These are phyloP conservation scores for Amphiprion clarkii DNA, from an alignment of 2,797 vertebrate genomes.

Conservation along the genomic window DNA sequence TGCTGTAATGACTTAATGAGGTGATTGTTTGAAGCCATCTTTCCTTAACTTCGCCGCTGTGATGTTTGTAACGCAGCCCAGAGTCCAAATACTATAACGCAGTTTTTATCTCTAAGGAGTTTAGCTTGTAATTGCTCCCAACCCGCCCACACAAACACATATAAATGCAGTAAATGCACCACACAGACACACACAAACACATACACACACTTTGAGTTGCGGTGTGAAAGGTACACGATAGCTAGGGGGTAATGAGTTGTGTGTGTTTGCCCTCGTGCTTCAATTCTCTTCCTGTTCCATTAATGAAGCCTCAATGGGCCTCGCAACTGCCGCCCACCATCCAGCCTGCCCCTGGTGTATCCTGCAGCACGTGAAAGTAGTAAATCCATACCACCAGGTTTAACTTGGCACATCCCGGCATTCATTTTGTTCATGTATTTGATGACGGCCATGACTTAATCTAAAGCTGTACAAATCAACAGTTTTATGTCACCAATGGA, in stretches of 20 bases:
- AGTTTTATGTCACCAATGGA: neutral
- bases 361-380: constrained; percentile 34
- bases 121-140: constrained; percentile 43
- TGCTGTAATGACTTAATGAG: constrained; percentile 1
- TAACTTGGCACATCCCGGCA: neutral
- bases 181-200: constrained; percentile 38
- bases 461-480: too few relatives aligned
- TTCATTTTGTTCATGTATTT: too few relatives aligned
- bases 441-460: too few relatives aligned
- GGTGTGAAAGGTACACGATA: constrained; percentile 81
- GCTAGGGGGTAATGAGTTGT: constrained; percentile 75
- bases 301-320: constrained; percentile 79
- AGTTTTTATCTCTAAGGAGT: constrained; percentile 31
- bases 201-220: constrained; percentile 74
- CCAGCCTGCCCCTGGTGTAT: constrained; percentile 43
- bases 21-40: neutral
- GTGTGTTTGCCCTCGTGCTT: constrained; percentile 75
- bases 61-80: neutral
- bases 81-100: constrained; percentile 1
- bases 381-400: neutral
- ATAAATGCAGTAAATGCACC: constrained; percentile 64
- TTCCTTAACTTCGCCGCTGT: neutral
- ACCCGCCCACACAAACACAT: constrained; percentile 45
- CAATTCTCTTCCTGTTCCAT: constrained; percentile 77
- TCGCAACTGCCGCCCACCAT: constrained; percentile 45